Conservation (phyloP, 2,888 invertebrate genomes). For the Drosophila suboccidentalis region DNA sequence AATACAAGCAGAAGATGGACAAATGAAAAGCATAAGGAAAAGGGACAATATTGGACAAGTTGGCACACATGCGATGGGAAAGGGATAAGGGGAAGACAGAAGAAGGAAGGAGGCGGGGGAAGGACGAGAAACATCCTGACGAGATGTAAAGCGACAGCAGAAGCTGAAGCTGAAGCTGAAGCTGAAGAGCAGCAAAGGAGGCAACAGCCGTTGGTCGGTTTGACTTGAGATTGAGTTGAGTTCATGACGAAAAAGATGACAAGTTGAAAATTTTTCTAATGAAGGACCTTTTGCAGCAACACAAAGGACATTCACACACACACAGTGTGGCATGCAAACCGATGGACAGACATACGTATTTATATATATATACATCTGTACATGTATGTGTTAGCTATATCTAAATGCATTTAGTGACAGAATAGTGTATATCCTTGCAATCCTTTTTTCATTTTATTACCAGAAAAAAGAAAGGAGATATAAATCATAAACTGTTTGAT, state of each 20-base stretch:
- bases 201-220: constrained; percentile 75
- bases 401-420: constrained; percentile 8
- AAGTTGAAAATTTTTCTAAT: constrained; percentile 82
- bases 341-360: constrained; percentile 38
- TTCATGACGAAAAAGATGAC: constrained; percentile 83
- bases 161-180: constrained; percentile 4
- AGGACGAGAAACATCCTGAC: constrained; percentile 55
- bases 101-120: constrained; percentile 5
- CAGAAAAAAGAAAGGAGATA: not conserved
- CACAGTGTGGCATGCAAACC: constrained; percentile 40
- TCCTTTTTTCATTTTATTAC: constrained; percentile 9
- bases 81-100: not conserved
- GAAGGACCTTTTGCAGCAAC: constrained; percentile 76
- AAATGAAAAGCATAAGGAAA: constrained; percentile 80
- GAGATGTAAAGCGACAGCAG: constrained; percentile 75
- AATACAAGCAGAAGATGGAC: constrained; percentile 71
- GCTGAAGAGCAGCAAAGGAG: constrained; percentile 34
- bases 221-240: constrained; percentile 81
- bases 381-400: constrained; percentile 3
- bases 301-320: constrained; percentile 65
- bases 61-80: constrained; percentile 56
- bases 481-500: not conserved
- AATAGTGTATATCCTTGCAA: constrained; percentile 10
- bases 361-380: constrained; percentile 8
- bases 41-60: constrained; percentile 79